Conservation (phyloP, 2,113 vertebrate genomes). For the Spizaetus ornatus region DNA sequence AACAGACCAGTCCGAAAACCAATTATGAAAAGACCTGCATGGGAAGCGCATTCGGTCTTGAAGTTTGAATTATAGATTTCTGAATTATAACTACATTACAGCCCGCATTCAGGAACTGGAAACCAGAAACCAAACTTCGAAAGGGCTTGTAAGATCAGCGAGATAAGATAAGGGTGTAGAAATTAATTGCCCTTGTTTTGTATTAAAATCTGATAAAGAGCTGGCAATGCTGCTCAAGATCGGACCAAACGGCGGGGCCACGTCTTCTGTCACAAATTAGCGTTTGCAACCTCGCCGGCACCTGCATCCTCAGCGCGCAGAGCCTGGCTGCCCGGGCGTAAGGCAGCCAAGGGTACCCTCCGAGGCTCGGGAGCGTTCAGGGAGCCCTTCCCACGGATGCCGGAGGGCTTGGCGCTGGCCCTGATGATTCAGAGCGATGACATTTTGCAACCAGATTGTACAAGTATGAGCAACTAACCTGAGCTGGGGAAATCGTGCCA, state of each 20-base stretch:
- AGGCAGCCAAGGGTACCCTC: not conserved
- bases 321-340: not conserved
- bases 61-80: slow-evolving; percentile 41
- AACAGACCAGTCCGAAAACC: slow-evolving; percentile 66
- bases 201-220: slow-evolving; percentile 24
- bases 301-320: not conserved
- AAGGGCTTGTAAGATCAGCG: slow-evolving; percentile 14
- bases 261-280: not conserved
- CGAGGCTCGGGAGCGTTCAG: not conserved
- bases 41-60: not conserved
- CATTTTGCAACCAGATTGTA: slow-evolving; percentile 48
- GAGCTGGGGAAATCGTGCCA: not conserved
- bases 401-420: not conserved
- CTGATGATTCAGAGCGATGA: slow-evolving; percentile 34
- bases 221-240: not conserved
- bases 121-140: slow-evolving; percentile 9
- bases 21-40: slow-evolving; percentile 63
- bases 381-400: not conserved
- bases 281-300: fast-evolving
- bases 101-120: not conserved
- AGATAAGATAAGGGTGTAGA: slow-evolving; percentile 35
- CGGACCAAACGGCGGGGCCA: fast-evolving
- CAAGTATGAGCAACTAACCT: slow-evolving; percentile 16
- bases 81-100: not conserved
- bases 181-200: slow-evolving; percentile 55